These are phyloP conservation scores for Lipophrys pholis DNA, from an alignment of 2,113 vertebrate species.

Conservation along the genomic window DNA sequence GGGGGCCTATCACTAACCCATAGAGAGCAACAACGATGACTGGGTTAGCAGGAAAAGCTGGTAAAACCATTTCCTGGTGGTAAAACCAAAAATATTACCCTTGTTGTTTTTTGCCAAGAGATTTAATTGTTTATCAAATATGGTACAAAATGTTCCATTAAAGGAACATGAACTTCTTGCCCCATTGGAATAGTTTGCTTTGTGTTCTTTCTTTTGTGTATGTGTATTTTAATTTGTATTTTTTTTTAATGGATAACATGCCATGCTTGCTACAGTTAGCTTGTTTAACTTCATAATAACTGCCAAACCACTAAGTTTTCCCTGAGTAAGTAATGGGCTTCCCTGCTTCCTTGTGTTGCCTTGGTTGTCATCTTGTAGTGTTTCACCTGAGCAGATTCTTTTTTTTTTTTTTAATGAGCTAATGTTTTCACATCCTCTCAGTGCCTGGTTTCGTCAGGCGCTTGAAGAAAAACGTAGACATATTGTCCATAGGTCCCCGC, in stretches of 20 bases:
- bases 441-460: conserved; percentile 27
- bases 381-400: not conserved
- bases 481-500: conserved; percentile 44
- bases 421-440: not conserved
- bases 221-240: not conserved
- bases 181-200: not conserved
- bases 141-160: not conserved
- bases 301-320: conserved; percentile 5
- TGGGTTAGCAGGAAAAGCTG: conserved; percentile 72
- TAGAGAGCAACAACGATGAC: conserved; percentile 4
- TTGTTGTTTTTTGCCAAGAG: not conserved
- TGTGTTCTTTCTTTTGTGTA: not conserved
- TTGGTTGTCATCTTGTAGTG: not conserved
- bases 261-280: not conserved
- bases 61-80: conserved; percentile 43
- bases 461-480: conserved; percentile 25
- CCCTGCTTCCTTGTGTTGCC: not conserved
- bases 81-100: conserved; percentile 10
- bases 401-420: not conserved
- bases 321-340: not conserved
- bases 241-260: not conserved
- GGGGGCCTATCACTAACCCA: no score
- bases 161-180: not conserved
- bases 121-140: not conserved
- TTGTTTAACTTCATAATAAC: not conserved